Evolutionary conservation across 2,113 vertebrate genomes (phyloP).

Genomic region (Galeopterus variegatus): DNA sequence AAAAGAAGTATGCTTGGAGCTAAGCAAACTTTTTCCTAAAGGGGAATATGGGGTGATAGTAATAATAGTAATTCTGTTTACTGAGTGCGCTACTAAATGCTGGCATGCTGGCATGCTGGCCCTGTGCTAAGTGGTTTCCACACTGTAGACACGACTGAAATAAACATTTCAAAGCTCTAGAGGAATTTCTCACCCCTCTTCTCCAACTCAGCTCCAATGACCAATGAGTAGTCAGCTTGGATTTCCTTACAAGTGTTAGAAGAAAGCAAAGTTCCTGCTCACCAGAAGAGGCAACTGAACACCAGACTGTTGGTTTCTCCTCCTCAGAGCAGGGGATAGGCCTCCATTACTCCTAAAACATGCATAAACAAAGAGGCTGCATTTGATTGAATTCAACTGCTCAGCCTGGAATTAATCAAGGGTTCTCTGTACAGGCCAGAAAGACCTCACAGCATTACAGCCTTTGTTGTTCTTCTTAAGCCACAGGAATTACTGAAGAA

Average conservation of each 20-base stretch:
- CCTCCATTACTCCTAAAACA: not conserved
- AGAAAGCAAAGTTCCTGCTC: not conserved
- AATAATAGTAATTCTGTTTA: not conserved
- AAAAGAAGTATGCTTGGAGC: not conserved
- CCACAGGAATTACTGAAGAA: constrained; percentile 42
- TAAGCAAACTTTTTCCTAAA: not conserved
- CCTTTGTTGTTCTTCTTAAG: constrained; percentile 66
- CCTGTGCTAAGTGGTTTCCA: not conserved
- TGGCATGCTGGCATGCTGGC: too few relatives aligned
- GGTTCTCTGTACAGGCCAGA: not conserved
- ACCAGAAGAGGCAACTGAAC: not conserved
- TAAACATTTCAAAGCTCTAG: not conserved
- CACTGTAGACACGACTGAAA: not conserved
- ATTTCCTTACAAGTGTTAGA: not conserved
- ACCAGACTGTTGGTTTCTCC: not conserved
- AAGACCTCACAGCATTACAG: not conserved
- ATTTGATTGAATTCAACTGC: constrained; percentile 13
- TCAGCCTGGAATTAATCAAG: constrained; percentile 32
- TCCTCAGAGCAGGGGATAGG: not conserved
- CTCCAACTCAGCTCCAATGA: not conserved
- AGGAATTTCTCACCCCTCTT: not conserved
- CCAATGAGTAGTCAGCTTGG: not conserved
- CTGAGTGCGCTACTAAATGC: not conserved
- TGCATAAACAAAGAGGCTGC: not conserved
- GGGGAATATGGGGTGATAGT: not conserved